Evolutionary conservation across 2,113 vertebrate species (phyloP).

Genomic region (Cettia cetti): DNA sequence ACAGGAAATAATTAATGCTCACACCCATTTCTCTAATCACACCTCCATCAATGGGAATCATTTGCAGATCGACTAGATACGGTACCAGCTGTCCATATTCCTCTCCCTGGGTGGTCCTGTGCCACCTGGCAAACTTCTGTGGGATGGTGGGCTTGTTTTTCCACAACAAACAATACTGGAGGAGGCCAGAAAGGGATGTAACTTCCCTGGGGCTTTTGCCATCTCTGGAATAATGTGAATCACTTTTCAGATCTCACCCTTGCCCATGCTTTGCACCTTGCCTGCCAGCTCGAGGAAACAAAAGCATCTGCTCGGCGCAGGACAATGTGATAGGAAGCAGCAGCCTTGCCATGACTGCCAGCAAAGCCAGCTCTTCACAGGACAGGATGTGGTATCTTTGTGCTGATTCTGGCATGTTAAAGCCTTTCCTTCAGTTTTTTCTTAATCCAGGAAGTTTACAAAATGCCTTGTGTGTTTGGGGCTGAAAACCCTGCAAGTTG

Average conservation of each 20-base stretch:
- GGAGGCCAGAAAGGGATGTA: not conserved
- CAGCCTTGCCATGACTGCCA: not conserved
- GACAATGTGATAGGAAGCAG: slow-evolving; percentile 33
- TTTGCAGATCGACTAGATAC: not conserved
- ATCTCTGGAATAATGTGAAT: slow-evolving; percentile 9
- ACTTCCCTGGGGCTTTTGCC: not conserved
- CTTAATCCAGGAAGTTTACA: slow-evolving; percentile 50
- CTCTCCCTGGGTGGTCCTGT: not conserved
- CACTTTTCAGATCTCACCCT: not conserved
- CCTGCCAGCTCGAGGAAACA: slow-evolving; percentile 2
- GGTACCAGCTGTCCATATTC: not conserved
- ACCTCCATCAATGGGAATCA: not conserved
- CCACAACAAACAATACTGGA: accelerated
- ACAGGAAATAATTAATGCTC: not conserved
- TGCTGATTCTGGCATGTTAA: slow-evolving; percentile 45
- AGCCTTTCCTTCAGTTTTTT: slow-evolving; percentile 26
- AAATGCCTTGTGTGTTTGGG: slow-evolving; percentile 16
- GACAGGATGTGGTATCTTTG: slow-evolving; percentile 49
- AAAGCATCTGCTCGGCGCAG: not conserved
- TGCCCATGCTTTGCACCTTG: not conserved
- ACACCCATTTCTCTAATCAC: not conserved
- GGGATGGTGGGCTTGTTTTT: not conserved
- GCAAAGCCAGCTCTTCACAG: slow-evolving; percentile 3
- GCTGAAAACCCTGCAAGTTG: not conserved
- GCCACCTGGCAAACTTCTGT: not conserved